Evolutionary conservation across 2,888 invertebrate genomes (phyloP).

Genomic region (Timema cristinae): DNA sequence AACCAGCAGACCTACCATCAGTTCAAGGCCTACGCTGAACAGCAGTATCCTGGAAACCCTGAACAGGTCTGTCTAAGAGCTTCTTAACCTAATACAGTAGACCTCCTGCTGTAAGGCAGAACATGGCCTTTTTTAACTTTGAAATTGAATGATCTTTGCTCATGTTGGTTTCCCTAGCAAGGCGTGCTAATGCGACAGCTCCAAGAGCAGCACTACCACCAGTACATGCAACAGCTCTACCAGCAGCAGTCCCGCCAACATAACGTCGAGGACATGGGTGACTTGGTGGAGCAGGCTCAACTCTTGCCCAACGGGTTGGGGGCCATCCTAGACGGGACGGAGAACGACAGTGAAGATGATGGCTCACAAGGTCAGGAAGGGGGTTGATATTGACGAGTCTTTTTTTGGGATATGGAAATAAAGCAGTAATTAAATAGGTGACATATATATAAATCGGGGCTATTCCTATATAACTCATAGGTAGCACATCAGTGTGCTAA

Average conservation of each 20-base stretch:
- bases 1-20: conserved; percentile 92
- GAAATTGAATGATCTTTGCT: neutral
- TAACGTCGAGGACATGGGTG: conserved; percentile 25
- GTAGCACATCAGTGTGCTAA: too few relatives aligned
- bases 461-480: too few relatives aligned
- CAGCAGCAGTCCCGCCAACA: conserved; percentile 47
- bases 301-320: conserved; percentile 29
- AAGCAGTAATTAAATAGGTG: too few relatives aligned
- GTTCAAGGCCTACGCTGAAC: conserved; percentile 88
- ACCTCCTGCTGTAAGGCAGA: too few relatives aligned
- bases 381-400: too few relatives aligned
- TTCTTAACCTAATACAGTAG: too few relatives aligned
- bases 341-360: conserved; percentile 35
- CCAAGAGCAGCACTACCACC: conserved; percentile 98
- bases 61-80: conserved; percentile 47
- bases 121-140: too few relatives aligned
- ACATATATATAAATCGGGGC: too few relatives aligned
- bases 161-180: conserved; percentile 58
- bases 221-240: conserved; percentile 94
- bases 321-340: conserved; percentile 36
- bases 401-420: too few relatives aligned
- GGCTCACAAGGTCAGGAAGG: conserved; percentile 30
- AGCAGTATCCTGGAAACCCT: conserved; percentile 67
- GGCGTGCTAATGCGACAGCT: conserved; percentile 88
- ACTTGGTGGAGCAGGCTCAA: conserved; percentile 39